Evolutionary conservation across 2,888 invertebrate genomes (phyloP), one percentile per base, ranked within the genome.

Genomic region (Callinectes sapidus): DNA sequence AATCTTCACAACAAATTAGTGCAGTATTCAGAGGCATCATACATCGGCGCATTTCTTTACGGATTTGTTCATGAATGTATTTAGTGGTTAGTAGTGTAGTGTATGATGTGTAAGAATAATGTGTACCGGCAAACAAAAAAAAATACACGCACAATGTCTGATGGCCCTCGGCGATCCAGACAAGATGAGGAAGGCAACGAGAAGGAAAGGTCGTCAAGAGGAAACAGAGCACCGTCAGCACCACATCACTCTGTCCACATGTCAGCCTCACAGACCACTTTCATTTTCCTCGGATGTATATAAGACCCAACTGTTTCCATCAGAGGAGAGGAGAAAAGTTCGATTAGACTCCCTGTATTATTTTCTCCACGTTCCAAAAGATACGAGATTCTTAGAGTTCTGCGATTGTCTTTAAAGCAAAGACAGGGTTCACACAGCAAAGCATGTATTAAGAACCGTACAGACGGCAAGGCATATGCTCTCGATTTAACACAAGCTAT

Each of bases 241-340:
- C 16, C 81, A 32, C 35, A 81, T 81, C 35, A 13, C 32, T 81
- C 81, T 81, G 35, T 81, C 35, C 81, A 81, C 81, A 81, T 35
- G 81, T 81, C 81, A 81, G 13, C 35, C 81, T 35, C 71, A 71
- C 71, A 71, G 71, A 71, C 71, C 81, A 35, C 81, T 35, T 35
- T 81, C 35, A 81, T 81, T 81, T 81, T 35, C 81, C 32, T 81
- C 81, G 35, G 32, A 35, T 35, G 35, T 81, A 81, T 81, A 81
- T 81, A 81, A 81, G 35, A 81, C 81, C 35, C 81, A 13, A 81
- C 81, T 81, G 81, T 81, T 35, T 81, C 35, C 81, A 81, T 81
- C 81, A 81, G 81, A 35, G 18, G 35, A 81, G n/a, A 81, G 16
- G 81, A 81, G 81, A 81, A 81, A 81, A 81, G 81, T 81, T 81